These are phyloP conservation scores for Antheraea assamensis DNA, from an alignment of 2,888 invertebrate species.

Conservation along the genomic window DNA sequence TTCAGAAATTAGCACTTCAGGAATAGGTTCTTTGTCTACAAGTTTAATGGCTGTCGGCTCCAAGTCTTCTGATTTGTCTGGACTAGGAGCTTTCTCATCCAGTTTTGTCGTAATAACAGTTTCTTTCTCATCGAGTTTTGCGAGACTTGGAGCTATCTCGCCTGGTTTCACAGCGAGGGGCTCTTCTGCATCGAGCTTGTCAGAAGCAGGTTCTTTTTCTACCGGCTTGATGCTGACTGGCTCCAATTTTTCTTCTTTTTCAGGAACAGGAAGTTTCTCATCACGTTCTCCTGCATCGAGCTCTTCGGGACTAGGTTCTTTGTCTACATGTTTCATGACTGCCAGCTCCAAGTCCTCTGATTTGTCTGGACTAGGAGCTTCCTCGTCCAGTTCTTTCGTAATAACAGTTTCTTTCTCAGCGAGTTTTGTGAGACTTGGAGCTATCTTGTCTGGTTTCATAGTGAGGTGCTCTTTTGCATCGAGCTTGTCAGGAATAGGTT, in stretches of 20 bases:
- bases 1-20: background rate
- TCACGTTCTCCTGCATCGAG: background rate
- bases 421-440: background rate
- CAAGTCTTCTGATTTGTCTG: background rate
- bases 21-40: constrained; percentile 14
- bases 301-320: background rate
- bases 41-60: background rate
- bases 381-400: background rate
- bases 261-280: background rate
- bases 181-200: background rate
- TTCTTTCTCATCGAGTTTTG: constrained; percentile 16
- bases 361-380: background rate
- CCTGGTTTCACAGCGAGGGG: constrained; percentile 16
- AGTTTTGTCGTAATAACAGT: constrained; percentile 8
- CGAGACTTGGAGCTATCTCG: constrained; percentile 16
- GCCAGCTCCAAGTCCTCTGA: too few species aligned
- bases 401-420: background rate
- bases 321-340: constrained; percentile 6
- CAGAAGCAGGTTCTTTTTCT: constrained; percentile 2
- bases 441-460: constrained; percentile 18
- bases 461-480: constrained; percentile 19
- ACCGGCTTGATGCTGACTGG: background rate
- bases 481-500: constrained; percentile 16
- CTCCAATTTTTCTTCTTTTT: background rate
- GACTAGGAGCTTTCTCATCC: constrained; percentile 22